Percentiles rank a stretch among this genome's conserved stretches.
Conservation (phyloP, 2,113 vertebrate species). For the Sigmodon hispidus region DNA sequence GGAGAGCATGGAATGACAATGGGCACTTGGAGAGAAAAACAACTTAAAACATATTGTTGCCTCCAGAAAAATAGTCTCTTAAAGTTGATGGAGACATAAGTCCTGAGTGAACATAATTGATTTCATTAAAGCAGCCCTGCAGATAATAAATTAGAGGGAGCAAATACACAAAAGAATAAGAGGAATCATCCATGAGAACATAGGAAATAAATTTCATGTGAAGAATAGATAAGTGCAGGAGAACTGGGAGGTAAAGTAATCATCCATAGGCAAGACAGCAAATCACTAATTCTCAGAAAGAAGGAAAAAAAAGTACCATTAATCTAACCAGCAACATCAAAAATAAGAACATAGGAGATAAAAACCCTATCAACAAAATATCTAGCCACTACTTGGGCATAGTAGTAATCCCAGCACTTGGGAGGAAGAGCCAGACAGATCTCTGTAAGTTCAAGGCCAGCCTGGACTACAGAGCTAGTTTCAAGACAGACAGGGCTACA, state of each 20-base stretch:
- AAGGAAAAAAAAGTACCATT: background rate
- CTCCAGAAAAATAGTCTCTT: background rate
- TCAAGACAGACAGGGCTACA: no score
- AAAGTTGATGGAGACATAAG: background rate
- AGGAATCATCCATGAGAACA: background rate
- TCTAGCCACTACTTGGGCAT: background rate
- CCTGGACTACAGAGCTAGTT: no score
- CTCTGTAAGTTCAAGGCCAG: no score
- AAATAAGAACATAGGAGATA: background rate
- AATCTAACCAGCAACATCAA: background rate
- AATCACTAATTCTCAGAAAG: no score
- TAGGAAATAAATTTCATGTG: background rate
- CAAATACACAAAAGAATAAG: background rate
- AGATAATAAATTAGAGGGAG: background rate
- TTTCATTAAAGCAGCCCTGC: background rate
- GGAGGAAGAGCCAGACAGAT: no score
- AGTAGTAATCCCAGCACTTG: no score
- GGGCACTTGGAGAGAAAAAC: background rate
- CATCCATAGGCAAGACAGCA: background rate
- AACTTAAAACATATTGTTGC: background rate
- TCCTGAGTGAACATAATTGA: background rate
- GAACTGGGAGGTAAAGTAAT: background rate
- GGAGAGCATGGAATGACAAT: background rate
- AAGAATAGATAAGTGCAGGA: background rate
- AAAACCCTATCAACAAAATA: background rate